Base-by-base conservation (phyloP, 2,113 vertebrate genomes). In the Myrmecobius fasciatus region DNA sequence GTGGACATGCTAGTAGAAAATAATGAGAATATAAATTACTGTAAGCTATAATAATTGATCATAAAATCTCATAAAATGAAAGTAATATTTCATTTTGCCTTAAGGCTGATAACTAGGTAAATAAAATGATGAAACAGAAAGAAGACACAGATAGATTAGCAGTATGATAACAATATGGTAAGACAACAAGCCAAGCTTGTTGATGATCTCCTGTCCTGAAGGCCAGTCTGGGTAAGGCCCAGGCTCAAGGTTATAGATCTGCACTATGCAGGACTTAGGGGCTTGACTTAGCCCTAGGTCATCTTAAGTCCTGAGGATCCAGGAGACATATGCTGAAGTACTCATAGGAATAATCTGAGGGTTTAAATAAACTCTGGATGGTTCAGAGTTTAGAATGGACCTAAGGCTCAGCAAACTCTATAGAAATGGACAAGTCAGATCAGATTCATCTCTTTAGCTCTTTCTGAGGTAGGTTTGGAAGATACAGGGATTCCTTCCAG, bases 41-140 rank as follows among this genome's bases (percentile, higher is more conserved):
- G 24, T 83, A 83, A 83, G 36, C 67, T 43, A 83, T 83, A 83
- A 20, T n/a, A 83, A 83, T 43, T 83, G 89, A 53, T 90, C 92
- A 96, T 17, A 49, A 96, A 94, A 96, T n/a, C 91, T 91, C 89
- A 83, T 53, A 91, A 92, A 94, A 91, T 91, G n/a, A 17, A 92
- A 91, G 3, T 93, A 89, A 83, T 90, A 89, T 89, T 93, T 97
- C 52, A 26, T 75, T 95, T 90, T 93, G 91, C 91, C 75, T 54
- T 52, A 91, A 92, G 93, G 92, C 94, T 83, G 25, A n/a, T 75
- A 83, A 83, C 54, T 83, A 26, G 47, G 91, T 94, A 88, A 91
- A 92, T 93, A 92, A 83, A 96, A 83, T 52, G 91, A 94, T 94
- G 89, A 88, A 51, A 91, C 91, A 91, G 75, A 94, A 93, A 94